Conservation (phyloP, 2,888 invertebrate genomes). For the Meiosimyza platycephala region DNA sequence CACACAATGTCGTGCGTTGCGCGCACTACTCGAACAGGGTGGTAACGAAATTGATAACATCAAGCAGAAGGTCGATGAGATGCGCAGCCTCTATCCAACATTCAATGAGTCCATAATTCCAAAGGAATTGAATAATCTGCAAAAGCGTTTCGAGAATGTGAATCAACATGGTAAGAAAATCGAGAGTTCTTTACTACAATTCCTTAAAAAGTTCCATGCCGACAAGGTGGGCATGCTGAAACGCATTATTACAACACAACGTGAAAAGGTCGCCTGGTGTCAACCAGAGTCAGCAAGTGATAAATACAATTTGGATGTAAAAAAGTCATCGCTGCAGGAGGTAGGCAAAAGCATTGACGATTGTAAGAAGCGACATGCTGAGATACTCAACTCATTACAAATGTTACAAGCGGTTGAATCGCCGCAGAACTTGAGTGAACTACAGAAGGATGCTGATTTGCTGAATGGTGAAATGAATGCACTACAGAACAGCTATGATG, state of each 20-base stretch:
- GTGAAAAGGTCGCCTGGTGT: conserved; percentile 93
- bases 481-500: conserved; percentile 75
- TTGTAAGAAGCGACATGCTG: conserved; percentile 75
- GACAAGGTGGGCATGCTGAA: conserved; percentile 86
- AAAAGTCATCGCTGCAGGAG: conserved; percentile 82
- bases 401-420: conserved; percentile 80
- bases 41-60: conserved; percentile 77
- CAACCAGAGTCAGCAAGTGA: conserved; percentile 89
- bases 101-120: conserved; percentile 81
- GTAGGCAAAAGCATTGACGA: conserved; percentile 80
- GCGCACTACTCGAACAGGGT: conserved; percentile 77
- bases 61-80: conserved; percentile 75
- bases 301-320: conserved; percentile 91
- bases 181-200: conserved; percentile 79
- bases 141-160: conserved; percentile 85
- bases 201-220: conserved; percentile 87
- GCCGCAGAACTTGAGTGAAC: conserved; percentile 75
- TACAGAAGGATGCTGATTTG: conserved; percentile 77
- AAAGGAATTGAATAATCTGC: conserved; percentile 85
- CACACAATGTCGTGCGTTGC: conserved; percentile 78
- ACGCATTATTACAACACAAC: conserved; percentile 81
- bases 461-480: conserved; percentile 78
- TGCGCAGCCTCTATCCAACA: conserved; percentile 80
- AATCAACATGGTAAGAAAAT: conserved; percentile 84
- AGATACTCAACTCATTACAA: conserved; percentile 78